Conservation (phyloP, 2,113 vertebrate genomes). For the Gorilla gorilla region DNA sequence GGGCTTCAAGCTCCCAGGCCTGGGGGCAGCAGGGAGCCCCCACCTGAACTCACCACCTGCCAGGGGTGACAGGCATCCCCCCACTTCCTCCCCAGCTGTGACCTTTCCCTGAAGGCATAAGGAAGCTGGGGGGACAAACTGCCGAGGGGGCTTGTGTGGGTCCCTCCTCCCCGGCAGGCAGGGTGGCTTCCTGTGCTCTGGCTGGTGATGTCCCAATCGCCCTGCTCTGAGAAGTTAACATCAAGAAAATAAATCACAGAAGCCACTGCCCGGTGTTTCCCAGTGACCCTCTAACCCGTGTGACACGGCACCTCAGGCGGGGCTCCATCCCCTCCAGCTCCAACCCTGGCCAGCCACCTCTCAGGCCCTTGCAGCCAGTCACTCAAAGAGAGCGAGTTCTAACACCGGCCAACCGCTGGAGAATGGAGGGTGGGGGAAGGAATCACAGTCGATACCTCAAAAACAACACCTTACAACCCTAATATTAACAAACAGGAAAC, state of each 20-base stretch:
- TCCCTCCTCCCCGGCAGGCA: neutral
- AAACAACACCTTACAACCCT: conserved; percentile 67
- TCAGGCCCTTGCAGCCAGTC: conserved; percentile 57
- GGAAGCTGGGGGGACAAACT: neutral
- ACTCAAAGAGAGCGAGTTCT: conserved; percentile 46
- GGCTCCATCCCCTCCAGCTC: neutral
- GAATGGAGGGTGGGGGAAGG: neutral
- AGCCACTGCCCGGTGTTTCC: neutral
- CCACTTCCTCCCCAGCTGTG: neutral
- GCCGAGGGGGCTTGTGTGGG: too few relatives aligned
- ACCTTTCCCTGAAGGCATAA: neutral
- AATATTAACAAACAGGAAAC: conserved; percentile 41
- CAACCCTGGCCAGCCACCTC: conserved; percentile 58
- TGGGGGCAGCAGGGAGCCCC: neutral
- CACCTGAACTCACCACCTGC: neutral
- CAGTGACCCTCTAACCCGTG: neutral
- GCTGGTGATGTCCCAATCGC: conserved; percentile 24
- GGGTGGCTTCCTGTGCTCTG: neutral
- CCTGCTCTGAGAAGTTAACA: conserved; percentile 40
- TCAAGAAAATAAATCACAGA: conserved; percentile 53
- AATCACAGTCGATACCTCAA: neutral
- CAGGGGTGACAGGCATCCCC: neutral
- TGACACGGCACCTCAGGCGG: neutral
- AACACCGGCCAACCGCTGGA: conserved; percentile 40
- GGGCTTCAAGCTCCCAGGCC: neutral